phyloP scores from a whole-genome alignment of 2,888 invertebrate genomes.

The Cactoblastis cactorum region DNA sequence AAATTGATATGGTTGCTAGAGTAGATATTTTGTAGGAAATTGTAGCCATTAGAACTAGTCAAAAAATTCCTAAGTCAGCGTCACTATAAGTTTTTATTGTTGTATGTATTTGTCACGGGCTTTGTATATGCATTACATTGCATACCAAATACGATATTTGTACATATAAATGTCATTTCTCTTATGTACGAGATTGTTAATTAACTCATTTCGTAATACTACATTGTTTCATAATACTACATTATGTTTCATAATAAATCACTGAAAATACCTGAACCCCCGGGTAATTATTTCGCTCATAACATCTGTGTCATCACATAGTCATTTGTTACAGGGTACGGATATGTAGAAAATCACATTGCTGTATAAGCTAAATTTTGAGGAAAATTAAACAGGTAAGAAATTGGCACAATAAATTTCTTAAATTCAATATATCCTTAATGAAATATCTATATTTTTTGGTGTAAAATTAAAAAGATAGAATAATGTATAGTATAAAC shows the following conservation, averaged over 20 bases:
- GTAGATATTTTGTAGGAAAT: not conserved
- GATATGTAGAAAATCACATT: constrained; percentile 69
- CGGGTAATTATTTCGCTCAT: constrained; percentile 16
- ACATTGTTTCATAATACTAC: no score
- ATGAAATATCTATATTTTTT: no score
- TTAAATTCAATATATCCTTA: no score
- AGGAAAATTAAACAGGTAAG: constrained; percentile 39
- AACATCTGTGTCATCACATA: constrained; percentile 21
- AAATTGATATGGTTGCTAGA: not conserved
- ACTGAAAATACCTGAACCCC: constrained; percentile 52
- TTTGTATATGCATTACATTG: constrained; percentile 11
- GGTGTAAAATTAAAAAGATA: no score
- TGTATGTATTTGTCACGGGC: not conserved
- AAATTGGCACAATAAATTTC: no score
- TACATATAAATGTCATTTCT: constrained; percentile 1
- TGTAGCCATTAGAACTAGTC: not conserved
- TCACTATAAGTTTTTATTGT: not conserved
- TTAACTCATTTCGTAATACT: constrained; percentile 3
- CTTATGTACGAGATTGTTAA: not conserved
- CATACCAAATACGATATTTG: not conserved
- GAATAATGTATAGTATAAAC: no score
- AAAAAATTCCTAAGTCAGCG: constrained; percentile 1
- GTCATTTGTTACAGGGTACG: constrained; percentile 55
- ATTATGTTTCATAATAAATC: constrained; percentile 13
- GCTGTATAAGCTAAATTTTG: constrained; percentile 58